phyloP scores from a whole-genome alignment of 2,113 vertebrate genomes.

The Grantiella picta region DNA sequence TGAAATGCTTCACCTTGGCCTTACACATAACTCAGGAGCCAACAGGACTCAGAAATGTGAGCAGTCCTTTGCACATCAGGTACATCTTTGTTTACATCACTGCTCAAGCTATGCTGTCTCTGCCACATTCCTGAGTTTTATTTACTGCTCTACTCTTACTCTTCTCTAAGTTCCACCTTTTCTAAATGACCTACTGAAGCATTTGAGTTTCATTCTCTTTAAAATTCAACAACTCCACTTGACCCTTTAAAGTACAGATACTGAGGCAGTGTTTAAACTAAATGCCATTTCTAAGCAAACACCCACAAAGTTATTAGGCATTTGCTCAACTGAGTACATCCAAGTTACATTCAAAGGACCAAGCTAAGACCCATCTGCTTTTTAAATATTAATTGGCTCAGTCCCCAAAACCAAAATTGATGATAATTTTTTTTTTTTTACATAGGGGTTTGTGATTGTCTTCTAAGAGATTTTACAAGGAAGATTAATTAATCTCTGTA shows the following conservation, averaged over 20 bases:
- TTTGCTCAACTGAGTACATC: constrained; percentile 22
- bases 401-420: neutral
- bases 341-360: constrained; percentile 10
- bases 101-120: neutral
- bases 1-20: neutral
- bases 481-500: neutral
- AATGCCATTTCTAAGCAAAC: constrained; percentile 29
- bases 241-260: constrained; percentile 9
- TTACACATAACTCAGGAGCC: neutral
- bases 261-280: constrained; percentile 10
- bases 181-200: neutral
- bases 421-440: neutral
- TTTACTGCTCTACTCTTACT: neutral
- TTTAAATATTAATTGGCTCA: constrained; percentile 25
- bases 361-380: constrained; percentile 50
- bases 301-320: constrained; percentile 20
- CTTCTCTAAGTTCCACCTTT: neutral
- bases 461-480: neutral
- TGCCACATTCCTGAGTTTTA: neutral
- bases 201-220: neutral
- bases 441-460: neutral
- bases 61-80: neutral
- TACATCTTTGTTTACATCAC: neutral
- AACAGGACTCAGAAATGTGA: neutral
- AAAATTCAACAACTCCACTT: neutral